A percentile compares a stretch with the other conserved stretches of the same genome.
Conservation (phyloP, 2,113 vertebrate genomes). For the Chaetura pelagica region DNA sequence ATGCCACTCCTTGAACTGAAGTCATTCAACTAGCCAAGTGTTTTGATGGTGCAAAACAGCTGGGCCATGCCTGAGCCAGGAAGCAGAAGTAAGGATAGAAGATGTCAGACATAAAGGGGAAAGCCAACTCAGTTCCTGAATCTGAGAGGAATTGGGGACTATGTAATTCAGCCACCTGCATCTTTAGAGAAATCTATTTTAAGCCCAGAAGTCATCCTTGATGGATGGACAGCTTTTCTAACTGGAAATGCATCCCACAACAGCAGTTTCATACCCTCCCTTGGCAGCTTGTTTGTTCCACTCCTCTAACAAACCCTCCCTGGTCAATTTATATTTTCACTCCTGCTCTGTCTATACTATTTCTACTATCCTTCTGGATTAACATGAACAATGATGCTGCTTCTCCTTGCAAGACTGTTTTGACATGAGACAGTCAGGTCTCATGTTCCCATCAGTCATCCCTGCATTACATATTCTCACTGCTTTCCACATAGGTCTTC, state of each 20-base stretch:
- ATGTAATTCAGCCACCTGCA: background rate
- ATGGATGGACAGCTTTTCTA: background rate
- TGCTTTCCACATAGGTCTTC: constrained; percentile 12
- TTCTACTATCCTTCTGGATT: background rate
- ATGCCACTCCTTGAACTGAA: background rate
- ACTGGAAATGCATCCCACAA: background rate
- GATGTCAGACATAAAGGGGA: background rate
- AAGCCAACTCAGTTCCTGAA: background rate
- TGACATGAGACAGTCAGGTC: background rate
- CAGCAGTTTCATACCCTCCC: background rate
- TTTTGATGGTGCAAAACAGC: background rate
- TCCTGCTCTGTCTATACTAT: background rate
- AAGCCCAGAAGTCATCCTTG: background rate
- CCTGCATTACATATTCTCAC: background rate
- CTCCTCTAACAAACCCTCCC: background rate
- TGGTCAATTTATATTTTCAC: background rate
- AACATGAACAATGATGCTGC: background rate
- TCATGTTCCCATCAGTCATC: constrained; percentile 12
- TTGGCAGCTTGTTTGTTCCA: background rate
- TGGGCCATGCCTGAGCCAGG: background rate
- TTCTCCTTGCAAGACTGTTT: background rate
- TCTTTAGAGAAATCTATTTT: background rate
- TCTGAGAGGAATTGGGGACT: background rate
- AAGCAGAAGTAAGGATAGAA: background rate
- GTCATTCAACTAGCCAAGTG: background rate